Base-by-base conservation (phyloP, 1,140 invertebrate genomes). In the Drosophila parabipectinata region DNA sequence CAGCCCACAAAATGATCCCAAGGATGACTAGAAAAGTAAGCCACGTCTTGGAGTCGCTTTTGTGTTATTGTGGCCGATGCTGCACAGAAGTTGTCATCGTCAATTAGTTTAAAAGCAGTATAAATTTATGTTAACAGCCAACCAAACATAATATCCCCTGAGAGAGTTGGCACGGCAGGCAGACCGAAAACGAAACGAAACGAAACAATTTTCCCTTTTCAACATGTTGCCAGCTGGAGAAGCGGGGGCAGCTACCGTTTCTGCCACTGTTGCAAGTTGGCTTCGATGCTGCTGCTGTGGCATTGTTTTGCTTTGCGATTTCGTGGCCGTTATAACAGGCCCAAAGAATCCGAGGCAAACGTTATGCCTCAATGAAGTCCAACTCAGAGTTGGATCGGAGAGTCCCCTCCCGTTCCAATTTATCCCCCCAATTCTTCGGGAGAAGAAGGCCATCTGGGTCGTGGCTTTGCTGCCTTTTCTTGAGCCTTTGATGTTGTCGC, bases 41-140 rank as follows among this genome's bases (percentile, higher is more conserved):
- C 51, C 30, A 69, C 50, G 59, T 41, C 56, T 64, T 32, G 24
- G 47, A 66, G 56, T 56, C 39, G 52, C 39, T 62, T 30, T 37
- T 58, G 37, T 37, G 34, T 41, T 56, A 48, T n/a, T 37, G 37
- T 41, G 50, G 26, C 52, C 8, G 34, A 50, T 48, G 61, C 39
- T 73, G 62, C 74, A 74, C 75, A 62, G 72, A 66, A 82, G 79
- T 82, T 82, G 79, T 82, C 79, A 82, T 82, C 79, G 79, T 82
- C 79, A 82, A 83, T 82, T 82, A 82, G 79, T 73, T 82, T 74
- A 82, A 82, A 78, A 68, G 79, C 63, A 60, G 79, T 78, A 82
- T 78, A 82, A 82, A 82, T 82, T 82, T 78, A 82, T 82, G 79
- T 82, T 82, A 82, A 78, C 79, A 78, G 79, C 74, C 45, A 51